Percentiles rank a stretch among this genome's conserved stretches.
Evolutionary conservation across 1,140 invertebrate species (phyloP).

Genomic region (Nasonia giraulti): DNA sequence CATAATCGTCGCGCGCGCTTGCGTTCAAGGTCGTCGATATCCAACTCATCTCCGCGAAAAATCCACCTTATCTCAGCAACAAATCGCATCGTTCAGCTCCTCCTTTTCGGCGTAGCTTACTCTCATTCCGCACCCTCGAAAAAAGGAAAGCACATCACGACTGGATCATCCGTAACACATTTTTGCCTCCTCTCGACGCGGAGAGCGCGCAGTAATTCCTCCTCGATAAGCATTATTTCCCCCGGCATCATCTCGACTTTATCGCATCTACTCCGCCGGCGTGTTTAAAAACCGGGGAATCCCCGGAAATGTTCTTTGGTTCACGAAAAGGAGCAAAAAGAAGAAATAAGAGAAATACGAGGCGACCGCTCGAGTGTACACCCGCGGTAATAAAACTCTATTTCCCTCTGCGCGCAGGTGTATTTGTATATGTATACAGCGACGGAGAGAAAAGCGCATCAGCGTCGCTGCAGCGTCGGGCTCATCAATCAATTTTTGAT

Average conservation of each 20-base stretch:
- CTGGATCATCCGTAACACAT: background rate
- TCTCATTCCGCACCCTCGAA: too few species aligned
- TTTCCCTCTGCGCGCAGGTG: background rate
- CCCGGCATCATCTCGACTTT: background rate
- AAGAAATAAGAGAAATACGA: too few species aligned
- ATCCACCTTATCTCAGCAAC: background rate
- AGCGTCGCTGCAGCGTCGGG: background rate
- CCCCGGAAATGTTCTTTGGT: too few species aligned
- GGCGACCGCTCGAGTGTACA: background rate
- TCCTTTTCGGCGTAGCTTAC: background rate
- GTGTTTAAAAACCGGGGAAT: too few species aligned
- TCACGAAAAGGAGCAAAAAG: background rate
- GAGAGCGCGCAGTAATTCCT: background rate
- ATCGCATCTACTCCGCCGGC: background rate
- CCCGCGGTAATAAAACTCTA: conserved; percentile 3
- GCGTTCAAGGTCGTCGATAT: too few species aligned
- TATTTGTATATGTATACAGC: background rate
- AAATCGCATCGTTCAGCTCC: background rate
- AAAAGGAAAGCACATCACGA: background rate
- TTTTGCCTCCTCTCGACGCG: background rate
- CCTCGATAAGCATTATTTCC: background rate
- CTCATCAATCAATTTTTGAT: conserved; percentile 29
- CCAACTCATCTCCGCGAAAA: background rate
- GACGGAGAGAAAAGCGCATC: background rate
- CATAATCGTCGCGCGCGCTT: too few species aligned